A percentile compares a stretch with the other conserved stretches of the same genome.
Evolutionary conservation across 2,113 vertebrate species (phyloP).

Genomic region (Eleginops maclovinus): DNA sequence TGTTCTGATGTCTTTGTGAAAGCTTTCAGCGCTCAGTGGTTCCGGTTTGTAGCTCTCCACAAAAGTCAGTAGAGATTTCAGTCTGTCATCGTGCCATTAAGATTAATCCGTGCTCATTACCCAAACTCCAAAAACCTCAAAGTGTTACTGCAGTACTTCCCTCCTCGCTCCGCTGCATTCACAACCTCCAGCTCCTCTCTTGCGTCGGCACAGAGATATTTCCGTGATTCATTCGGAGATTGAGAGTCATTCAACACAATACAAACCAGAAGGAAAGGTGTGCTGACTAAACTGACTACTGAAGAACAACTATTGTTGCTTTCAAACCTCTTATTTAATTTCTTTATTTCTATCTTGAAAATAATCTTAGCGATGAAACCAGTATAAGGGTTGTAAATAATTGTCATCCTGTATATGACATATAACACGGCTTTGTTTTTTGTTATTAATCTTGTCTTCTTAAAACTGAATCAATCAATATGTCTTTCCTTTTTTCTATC

Average conservation of each 20-base stretch:
- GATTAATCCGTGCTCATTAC: constrained; percentile 69
- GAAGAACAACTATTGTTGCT: constrained; percentile 74
- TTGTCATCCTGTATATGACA: constrained; percentile 78
- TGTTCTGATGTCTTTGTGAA: constrained; percentile 42
- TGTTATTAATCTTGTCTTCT: constrained; percentile 88
- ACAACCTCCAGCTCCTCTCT: constrained; percentile 93
- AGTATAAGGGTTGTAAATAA: constrained; percentile 90
- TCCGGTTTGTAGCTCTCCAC: constrained; percentile 61
- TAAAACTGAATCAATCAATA: constrained; percentile 84
- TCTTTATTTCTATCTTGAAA: constrained; percentile 67
- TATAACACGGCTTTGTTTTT: constrained; percentile 75
- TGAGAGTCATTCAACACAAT: constrained; percentile 93
- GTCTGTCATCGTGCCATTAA: constrained; percentile 60
- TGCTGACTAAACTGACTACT: constrained; percentile 78
- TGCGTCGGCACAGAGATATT: constrained; percentile 71
- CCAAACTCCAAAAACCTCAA: constrained; percentile 86
- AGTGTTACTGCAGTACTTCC: constrained; percentile 69
- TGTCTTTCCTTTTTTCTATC: constrained; percentile 89
- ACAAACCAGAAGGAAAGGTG: constrained; percentile 91
- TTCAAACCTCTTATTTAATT: constrained; percentile 68
- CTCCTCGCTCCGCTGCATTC: constrained; percentile 89
- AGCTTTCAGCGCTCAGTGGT: constrained; percentile 73
- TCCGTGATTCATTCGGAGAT: constrained; percentile 92
- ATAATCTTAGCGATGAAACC: constrained; percentile 62
- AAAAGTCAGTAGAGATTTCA: constrained; percentile 48